Percentiles rank a stretch among this genome's conserved stretches.
Evolutionary conservation across 2,797 vertebrate genomes (phyloP).

Genomic region (Bradypodion pumilum): DNA sequence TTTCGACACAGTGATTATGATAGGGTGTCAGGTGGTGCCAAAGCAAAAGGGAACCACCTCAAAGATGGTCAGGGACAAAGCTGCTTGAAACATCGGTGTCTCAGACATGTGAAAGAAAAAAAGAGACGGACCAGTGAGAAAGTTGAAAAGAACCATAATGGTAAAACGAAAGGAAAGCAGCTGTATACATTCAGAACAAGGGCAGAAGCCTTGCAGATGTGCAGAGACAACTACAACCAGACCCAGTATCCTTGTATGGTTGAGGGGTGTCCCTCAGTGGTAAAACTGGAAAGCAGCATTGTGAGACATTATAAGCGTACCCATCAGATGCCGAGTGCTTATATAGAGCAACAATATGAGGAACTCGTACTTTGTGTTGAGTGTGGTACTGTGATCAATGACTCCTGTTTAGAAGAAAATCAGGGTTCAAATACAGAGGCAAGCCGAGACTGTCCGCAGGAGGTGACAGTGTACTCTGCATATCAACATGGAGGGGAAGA

Average conservation of each 20-base stretch:
- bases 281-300: slow-evolving; percentile 87
- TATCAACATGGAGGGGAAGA: slow-evolving; percentile 40
- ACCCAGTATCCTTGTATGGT: slow-evolving; percentile 94
- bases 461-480: slow-evolving; percentile 39
- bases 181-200: slow-evolving; percentile 85
- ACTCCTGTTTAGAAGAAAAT: slow-evolving; percentile 59
- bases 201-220: slow-evolving; percentile 95
- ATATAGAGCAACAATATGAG: slow-evolving; percentile 75
- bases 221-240: slow-evolving; percentile 85
- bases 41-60: slow-evolving; percentile 79
- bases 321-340: slow-evolving; percentile 81
- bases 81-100: slow-evolving; percentile 57
- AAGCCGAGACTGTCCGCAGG: slow-evolving; percentile 46
- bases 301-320: slow-evolving; percentile 88
- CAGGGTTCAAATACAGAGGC: slow-evolving; percentile 62
- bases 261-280: slow-evolving; percentile 91
- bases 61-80: slow-evolving; percentile 76
- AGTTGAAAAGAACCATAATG: slow-evolving; percentile 75
- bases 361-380: slow-evolving; percentile 83
- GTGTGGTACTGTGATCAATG: slow-evolving; percentile 73
- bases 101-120: slow-evolving; percentile 60
- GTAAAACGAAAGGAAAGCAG: slow-evolving; percentile 79
- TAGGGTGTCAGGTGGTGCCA: slow-evolving; percentile 85
- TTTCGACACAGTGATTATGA: slow-evolving; percentile 87
- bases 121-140: slow-evolving; percentile 68